These are phyloP conservation scores for Matsumyia berberina DNA, from an alignment of 2,888 invertebrate genomes.

Conservation along the genomic window DNA sequence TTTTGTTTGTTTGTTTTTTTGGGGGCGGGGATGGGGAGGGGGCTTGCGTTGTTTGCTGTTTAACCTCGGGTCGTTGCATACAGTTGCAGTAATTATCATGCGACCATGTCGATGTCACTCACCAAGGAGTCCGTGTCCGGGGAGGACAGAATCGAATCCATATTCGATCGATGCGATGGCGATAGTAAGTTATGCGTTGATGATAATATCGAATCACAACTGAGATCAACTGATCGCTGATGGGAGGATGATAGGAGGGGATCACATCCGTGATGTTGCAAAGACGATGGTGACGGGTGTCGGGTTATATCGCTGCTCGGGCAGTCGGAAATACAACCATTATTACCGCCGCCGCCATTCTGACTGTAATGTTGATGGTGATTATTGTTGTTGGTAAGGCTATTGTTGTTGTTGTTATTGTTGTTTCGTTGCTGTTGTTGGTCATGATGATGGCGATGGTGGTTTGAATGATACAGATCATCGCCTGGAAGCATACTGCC, in stretches of 20 bases:
- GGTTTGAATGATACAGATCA: constrained; percentile 51
- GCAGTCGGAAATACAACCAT: constrained; percentile 70
- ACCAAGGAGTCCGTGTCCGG: constrained; percentile 85
- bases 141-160: constrained; percentile 85
- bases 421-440: constrained; percentile 44
- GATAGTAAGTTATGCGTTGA: constrained; percentile 79
- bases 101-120: constrained; percentile 86
- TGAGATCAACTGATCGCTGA: constrained; percentile 81
- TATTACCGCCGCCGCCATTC: constrained; percentile 36
- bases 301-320: constrained; percentile 47
- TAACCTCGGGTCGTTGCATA: no score
- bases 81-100: constrained; percentile 81
- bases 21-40: background rate
- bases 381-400: constrained; percentile 74
- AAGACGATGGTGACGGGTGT: constrained; percentile 65
- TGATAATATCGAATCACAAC: constrained; percentile 84
- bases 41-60: constrained; percentile 3
- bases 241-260: constrained; percentile 82
- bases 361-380: constrained; percentile 63
- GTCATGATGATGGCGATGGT: constrained; percentile 40
- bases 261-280: constrained; percentile 79
- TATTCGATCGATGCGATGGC: constrained; percentile 78
- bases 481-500: constrained; percentile 48
- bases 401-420: constrained; percentile 40
- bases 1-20: constrained; percentile 14